Evolutionary conservation across 2,113 vertebrate species (phyloP).

Genomic region (Spermophilus dauricus): DNA sequence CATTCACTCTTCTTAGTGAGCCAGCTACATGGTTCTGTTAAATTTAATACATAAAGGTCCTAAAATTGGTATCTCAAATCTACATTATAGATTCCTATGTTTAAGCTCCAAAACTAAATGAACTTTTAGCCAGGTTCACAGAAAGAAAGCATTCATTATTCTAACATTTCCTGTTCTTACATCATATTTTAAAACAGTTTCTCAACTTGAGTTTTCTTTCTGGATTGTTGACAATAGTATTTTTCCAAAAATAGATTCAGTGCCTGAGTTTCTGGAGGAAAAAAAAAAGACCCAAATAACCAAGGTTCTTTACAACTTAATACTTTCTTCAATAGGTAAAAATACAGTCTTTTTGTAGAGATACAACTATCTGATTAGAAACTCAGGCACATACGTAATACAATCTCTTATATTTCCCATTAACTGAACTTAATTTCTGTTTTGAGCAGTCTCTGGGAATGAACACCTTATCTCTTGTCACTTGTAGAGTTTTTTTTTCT

Average conservation of each 20-base stretch:
- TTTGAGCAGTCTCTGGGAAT: neutral
- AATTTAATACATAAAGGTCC: neutral
- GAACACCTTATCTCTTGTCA: neutral
- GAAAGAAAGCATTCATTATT: neutral
- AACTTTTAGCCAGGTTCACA: neutral
- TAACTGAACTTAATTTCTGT: neutral
- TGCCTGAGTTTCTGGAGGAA: neutral
- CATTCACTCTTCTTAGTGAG: neutral
- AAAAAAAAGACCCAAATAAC: neutral
- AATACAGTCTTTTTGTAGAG: neutral
- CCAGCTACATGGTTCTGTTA: neutral
- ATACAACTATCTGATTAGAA: neutral
- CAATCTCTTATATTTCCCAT: neutral
- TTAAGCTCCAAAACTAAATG: neutral
- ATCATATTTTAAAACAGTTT: conserved; percentile 22
- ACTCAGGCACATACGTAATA: neutral
- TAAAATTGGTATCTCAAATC: neutral
- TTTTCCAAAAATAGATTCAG: conserved; percentile 14
- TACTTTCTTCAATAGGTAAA: neutral
- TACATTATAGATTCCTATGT: neutral
- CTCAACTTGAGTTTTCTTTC: conserved; percentile 13
- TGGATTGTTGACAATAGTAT: neutral
- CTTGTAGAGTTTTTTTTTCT: neutral
- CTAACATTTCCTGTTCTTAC: neutral
- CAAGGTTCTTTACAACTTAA: neutral